Evolutionary conservation across 2,113 vertebrate genomes (phyloP).

Genomic region (Dendrocopos noguchii): DNA sequence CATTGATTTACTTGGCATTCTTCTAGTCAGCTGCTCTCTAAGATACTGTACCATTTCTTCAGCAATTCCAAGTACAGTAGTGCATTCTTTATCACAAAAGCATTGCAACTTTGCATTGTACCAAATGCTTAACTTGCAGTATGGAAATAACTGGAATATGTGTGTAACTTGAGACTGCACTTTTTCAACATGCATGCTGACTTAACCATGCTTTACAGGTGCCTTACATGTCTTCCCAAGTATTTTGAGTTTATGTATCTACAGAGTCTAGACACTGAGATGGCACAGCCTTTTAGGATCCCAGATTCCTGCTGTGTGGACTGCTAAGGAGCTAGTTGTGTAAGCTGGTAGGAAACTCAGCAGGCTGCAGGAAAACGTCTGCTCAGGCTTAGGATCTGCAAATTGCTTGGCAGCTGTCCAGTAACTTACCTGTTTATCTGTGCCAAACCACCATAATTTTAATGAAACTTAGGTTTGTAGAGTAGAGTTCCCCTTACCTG

Average conservation of each 20-base stretch:
- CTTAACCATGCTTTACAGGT: neutral
- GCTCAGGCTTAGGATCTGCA: neutral
- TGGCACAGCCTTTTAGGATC: neutral
- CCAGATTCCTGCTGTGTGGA: neutral
- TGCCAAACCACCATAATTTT: neutral
- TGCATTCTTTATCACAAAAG: neutral
- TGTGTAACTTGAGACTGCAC: neutral
- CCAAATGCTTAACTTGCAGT: neutral
- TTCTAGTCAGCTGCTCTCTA: constrained; percentile 2
- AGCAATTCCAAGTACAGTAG: neutral
- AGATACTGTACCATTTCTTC: neutral
- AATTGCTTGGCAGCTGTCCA: neutral
- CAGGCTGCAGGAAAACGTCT: neutral
- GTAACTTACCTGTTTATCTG: neutral
- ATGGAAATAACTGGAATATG: neutral
- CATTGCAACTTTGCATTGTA: neutral
- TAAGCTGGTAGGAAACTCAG: neutral
- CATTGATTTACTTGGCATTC: neutral
- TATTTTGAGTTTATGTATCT: neutral
- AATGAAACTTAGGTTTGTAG: neutral
- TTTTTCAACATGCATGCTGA: neutral
- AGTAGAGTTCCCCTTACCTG: neutral
- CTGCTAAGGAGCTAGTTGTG: neutral
- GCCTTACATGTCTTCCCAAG: neutral
- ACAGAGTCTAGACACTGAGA: neutral